Evolutionary conservation across 2,113 vertebrate genomes (phyloP), one percentile per base, ranked within the genome.

Genomic region (Pangasianodon hypophthalmus): DNA sequence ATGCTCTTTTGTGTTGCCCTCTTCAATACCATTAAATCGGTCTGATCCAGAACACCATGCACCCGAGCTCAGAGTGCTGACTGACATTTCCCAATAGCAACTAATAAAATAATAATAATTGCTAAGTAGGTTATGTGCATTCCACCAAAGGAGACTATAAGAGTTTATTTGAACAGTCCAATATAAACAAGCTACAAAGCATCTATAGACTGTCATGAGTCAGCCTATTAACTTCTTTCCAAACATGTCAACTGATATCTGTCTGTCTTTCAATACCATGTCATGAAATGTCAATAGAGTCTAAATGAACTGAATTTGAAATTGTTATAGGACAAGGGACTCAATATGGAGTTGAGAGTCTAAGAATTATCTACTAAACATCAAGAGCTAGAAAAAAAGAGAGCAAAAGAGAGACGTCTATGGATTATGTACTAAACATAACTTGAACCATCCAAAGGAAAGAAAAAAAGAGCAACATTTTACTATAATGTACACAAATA

Each of bases 1-100:
- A 64, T 87, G 26, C 26, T 73, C 13, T 83, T 87, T 67, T 73
- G 37, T 56, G 50, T 82, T 83, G 26, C 41, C 54, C n/a, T 60
- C 71, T 84, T 84, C 52, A 87, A 56, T 71, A 58, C 86, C 67
- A 84, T 69, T 50, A 62, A 29, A 58, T 18, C 8, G 18, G 52
- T 62, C 6, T n/a, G 60, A 85, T 67, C 60, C 60, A 69, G 44
- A 85, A 69, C 84, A 67, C 62, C 58, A 29, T 46, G 41, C 48
- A 48, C 21, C 26, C 10, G 13, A 67, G 84, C 60, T 85, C 21
- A 18, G 14, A 18, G 44, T 69, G 16, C 44, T 69, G 44, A 69
- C 46, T 48, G 84, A 85, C 14, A 18, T 67, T 69, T 67, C 14
- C 58, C 16, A n/a, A 67, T 60, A 44, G 19, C 54, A 84, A 41